Evolutionary conservation across 2,888 invertebrate species (phyloP), one percentile per base, ranked within the genome.

Genomic region (Clepsis dumicolana): DNA sequence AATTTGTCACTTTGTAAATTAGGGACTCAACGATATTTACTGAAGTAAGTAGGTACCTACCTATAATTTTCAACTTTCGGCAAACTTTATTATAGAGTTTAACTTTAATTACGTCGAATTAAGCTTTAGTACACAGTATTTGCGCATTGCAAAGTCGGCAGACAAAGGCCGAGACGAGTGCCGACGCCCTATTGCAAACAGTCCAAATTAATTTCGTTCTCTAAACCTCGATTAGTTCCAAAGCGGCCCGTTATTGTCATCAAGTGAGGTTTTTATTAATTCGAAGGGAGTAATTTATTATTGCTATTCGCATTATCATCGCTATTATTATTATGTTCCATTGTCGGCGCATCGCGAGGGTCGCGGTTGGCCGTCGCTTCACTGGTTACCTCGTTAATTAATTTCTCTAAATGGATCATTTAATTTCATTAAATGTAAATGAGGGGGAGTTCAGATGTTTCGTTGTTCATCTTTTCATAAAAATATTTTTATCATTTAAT

Each of bases 391-490:
- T 90, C 87, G 83, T 93, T 93, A 93, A 93, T 93, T 93, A 93
- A 91, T 93, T 90, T 92, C 87, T 88, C 78, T 90, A 91, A 93
- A 93, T 91, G 93, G 86, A 91, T 93, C 93, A 93, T 93, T 93
- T 93, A 93, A 93, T 93, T 93, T 93, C 84, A 93, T 92, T 90
- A 90, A 92, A 92, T 93, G 88, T 88, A 93, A 93, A 93, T 92
- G 84, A 90, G 88, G 88, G 90, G 91, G 88, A 87, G 87, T 85
- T 80, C 75, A 75, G 82, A 80, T 82, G 83, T 77, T 81, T 80
- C 80, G 78, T 84, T 84, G 78, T 76, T 77, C 77, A 76, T 81
- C 80, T 81, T 79, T 64, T 79, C 75, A 64, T 76, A 73, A 74
- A 71, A 83, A 85, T 80, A 87, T 85, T 84, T 77, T 81, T 79